Evolutionary conservation across 1,140 invertebrate species (phyloP), one percentile per base, ranked within the genome.

Genomic region (Bombus impatiens): DNA sequence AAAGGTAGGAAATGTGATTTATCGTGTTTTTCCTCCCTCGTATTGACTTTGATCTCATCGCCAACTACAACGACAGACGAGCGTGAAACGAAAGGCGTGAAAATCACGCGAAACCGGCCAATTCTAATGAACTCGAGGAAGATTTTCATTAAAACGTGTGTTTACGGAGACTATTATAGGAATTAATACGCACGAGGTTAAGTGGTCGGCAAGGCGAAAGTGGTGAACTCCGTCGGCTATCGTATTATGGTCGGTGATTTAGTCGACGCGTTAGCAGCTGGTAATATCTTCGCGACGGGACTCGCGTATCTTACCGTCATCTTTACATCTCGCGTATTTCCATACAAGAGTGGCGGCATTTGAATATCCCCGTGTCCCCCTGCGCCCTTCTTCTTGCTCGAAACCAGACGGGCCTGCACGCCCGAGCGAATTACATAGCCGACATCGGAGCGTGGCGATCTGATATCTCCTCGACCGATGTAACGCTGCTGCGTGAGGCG

Each of bases 281-380:
- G 92, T 90, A 92, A 92, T 92, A 92, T 90, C 87, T 86, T 84
- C 89, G 87, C 87, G 87, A 89, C 86, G 87, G 79, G 87, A 67
- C 82, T 71, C 87, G 84, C 84, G 89, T 92, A 92, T 91, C 91
- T 89, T 86, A 89, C 89, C 90, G 89, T 90, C 91, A 92, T 92
- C 88, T 88, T 91, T 89, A 89, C 92, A 90, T 90, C 90, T 88
- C 87, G 78, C 84, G 90, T 86, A 92, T 92, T 92, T 92, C 89
- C 92, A 92, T 92, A 92, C 86, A 92, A 91, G 90, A 91, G 90
- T 90, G 80, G 35, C 87, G 90, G 87, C 90, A 91, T 90, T 91
- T 90, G 89, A 90, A 90, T 90, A 90, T 85, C 85, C 82, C 84
- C 42, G 57, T 35, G 37, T 37, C 65, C 13, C 59, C 18, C 47